phyloP scores from a whole-genome alignment of 2,888 invertebrate species.

The Yponomeuta plumbellus region DNA sequence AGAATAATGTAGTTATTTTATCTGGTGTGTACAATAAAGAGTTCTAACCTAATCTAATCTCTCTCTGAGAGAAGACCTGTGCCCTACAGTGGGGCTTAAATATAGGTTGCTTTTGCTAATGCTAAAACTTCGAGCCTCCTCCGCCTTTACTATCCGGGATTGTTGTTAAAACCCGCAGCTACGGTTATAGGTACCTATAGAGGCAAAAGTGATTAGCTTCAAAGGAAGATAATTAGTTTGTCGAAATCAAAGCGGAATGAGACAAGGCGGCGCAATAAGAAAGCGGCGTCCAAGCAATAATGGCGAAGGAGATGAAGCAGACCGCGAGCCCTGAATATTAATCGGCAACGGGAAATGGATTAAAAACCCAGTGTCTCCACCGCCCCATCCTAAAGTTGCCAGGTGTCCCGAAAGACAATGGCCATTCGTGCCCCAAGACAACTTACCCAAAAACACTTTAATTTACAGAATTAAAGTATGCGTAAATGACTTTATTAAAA shows the following conservation, averaged over 20 bases:
- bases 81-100: too few species aligned
- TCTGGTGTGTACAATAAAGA: too few species aligned
- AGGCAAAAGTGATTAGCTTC: constrained; percentile 7
- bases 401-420: too few species aligned
- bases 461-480: too few species aligned
- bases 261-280: constrained; percentile 7
- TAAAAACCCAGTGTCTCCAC: constrained; percentile 72
- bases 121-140: too few species aligned
- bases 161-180: constrained; percentile 23
- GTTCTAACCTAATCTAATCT: too few species aligned
- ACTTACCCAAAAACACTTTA: too few species aligned
- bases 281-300: constrained; percentile 61
- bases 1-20: too few species aligned
- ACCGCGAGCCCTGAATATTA: constrained; percentile 76
- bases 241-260: constrained; percentile 59
- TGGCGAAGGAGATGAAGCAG: constrained; percentile 75
- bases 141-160: constrained; percentile 24
- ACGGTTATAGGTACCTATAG: neutral
- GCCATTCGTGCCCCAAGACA: too few species aligned
- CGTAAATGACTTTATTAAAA: too few species aligned
- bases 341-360: constrained; percentile 75
- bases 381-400: constrained; percentile 57
- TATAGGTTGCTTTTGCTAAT: too few species aligned
- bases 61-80: too few species aligned
- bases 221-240: constrained; percentile 64